These are phyloP conservation scores for Cryptotis parvus DNA, from an alignment of 2,113 vertebrate species.

Conservation along the genomic window DNA sequence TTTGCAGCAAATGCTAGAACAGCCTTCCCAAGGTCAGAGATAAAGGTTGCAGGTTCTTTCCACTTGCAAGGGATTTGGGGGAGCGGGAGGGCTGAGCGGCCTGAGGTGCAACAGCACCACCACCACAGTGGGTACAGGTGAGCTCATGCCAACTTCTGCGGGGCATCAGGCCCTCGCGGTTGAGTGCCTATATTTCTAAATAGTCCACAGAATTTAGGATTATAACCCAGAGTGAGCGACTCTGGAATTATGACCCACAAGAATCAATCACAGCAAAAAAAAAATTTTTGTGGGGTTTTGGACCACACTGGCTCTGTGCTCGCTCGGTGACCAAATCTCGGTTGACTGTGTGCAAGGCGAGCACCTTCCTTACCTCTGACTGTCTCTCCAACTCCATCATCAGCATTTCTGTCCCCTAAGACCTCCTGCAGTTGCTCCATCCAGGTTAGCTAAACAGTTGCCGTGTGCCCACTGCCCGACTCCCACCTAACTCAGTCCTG, in stretches of 20 bases:
- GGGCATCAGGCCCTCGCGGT: not conserved
- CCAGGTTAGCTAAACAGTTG: not conserved
- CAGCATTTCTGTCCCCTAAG: not conserved
- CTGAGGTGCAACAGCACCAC: not conserved
- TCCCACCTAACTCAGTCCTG: not conserved
- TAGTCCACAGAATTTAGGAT: not conserved
- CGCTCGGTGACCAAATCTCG: too few relatives aligned
- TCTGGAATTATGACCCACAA: conserved; percentile 4
- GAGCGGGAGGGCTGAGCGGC: not conserved
- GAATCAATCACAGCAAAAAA: not conserved
- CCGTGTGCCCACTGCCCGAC: not conserved
- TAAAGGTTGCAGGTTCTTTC: not conserved
- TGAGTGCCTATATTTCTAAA: not conserved
- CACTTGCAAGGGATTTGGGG: not conserved
- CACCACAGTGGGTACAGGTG: not conserved
- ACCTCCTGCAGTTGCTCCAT: not conserved
- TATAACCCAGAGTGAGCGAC: not conserved
- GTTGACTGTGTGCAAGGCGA: too few relatives aligned
- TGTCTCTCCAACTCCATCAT: too few relatives aligned
- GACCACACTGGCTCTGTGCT: too few relatives aligned
- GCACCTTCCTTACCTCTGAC: too few relatives aligned
- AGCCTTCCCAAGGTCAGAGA: not conserved
- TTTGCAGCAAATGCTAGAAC: not conserved
- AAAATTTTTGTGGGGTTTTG: too few relatives aligned
- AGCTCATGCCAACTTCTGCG: too few relatives aligned